Evolutionary conservation across 1,140 invertebrate genomes (phyloP).

Genomic region (Venturia canescens): DNA sequence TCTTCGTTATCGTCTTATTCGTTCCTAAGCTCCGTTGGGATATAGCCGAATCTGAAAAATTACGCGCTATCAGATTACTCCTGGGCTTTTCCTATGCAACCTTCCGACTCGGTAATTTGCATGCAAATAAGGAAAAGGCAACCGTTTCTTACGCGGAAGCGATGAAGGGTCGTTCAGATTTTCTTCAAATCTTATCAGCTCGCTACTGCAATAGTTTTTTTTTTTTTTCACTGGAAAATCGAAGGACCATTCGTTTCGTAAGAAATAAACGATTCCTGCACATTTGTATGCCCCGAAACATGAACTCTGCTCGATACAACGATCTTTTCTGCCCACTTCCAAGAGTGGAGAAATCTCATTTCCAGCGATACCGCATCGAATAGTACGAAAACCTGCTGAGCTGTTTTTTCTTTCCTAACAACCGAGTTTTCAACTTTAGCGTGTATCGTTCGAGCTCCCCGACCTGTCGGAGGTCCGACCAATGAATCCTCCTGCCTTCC

Average conservation of each 20-base stretch:
- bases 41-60: not conserved
- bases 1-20: not conserved
- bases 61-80: not conserved
- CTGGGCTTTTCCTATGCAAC: not conserved
- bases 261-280: no score
- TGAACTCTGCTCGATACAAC: no score
- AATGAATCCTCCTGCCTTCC: slow-evolving; percentile 40
- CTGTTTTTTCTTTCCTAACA: not conserved
- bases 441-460: not conserved
- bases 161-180: not conserved
- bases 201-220: no score
- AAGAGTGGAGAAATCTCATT: not conserved
- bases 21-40: not conserved
- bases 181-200: no score
- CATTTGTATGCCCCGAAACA: no score
- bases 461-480: slow-evolving; percentile 32
- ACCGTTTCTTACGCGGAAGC: not conserved
- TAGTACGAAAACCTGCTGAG: not conserved
- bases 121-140: not conserved
- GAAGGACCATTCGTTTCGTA: no score
- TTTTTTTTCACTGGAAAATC: no score
- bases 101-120: slow-evolving; percentile 4
- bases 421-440: slow-evolving; percentile 4
- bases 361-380: not conserved
- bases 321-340: not conserved